phyloP scores from a whole-genome alignment of 2,797 vertebrate genomes.

The Lycodopsis pacificus region DNA sequence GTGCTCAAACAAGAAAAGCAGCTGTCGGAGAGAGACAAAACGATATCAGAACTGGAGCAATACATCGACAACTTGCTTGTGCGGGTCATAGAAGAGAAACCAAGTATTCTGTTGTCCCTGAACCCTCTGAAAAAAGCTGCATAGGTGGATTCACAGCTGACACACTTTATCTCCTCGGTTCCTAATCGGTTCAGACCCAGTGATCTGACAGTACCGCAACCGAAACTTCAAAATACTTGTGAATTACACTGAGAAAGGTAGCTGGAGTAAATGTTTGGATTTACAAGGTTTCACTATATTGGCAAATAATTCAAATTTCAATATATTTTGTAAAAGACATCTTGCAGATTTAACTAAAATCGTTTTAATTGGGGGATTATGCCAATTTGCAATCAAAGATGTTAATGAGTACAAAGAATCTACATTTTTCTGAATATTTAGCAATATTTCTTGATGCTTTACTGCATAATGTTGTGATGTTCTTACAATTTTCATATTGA shows the following conservation, averaged over 20 bases:
- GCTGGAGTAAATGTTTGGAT: neutral
- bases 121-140: conserved; percentile 59
- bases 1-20: conserved; percentile 89
- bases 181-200: neutral
- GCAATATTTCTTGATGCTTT: conserved; percentile 12
- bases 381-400: conserved; percentile 10
- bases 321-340: conserved; percentile 5
- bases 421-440: conserved; percentile 5
- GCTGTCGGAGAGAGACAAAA: conserved; percentile 86
- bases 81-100: conserved; percentile 93
- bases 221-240: neutral
- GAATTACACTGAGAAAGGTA: neutral
- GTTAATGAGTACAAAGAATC: neutral
- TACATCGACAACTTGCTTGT: conserved; percentile 96
- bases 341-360: neutral
- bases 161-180: neutral
- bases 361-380: neutral
- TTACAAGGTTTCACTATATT: neutral
- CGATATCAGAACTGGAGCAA: conserved; percentile 90
- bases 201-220: neutral
- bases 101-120: conserved; percentile 90
- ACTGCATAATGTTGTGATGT: neutral
- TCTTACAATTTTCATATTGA: conserved; percentile 13
- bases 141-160: conserved; percentile 23
- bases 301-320: neutral